Conservation (phyloP, 2,888 invertebrate species). For the Tinea trinotella region DNA sequence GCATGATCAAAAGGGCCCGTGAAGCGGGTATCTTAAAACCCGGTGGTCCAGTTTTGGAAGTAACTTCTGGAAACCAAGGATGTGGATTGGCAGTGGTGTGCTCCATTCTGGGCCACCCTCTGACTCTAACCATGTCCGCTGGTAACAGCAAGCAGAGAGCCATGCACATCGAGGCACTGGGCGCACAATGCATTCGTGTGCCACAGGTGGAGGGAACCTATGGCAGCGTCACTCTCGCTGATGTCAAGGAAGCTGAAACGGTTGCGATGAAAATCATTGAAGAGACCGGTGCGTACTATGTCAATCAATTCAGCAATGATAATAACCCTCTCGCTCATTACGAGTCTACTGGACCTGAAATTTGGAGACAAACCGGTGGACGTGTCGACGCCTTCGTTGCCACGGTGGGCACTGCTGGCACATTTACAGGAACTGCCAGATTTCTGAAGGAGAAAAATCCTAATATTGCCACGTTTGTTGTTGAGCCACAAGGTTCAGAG, state of each 20-base stretch:
- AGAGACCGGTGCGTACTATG: slow-evolving; percentile 49
- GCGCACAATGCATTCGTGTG: slow-evolving; percentile 51
- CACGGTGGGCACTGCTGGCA: slow-evolving; percentile 57
- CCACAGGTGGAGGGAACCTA: slow-evolving; percentile 61
- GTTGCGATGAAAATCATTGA: slow-evolving; percentile 42
- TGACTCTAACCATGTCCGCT: slow-evolving; percentile 56
- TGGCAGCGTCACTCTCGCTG: slow-evolving; percentile 54
- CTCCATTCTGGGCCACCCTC: slow-evolving; percentile 52
- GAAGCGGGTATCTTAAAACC: slow-evolving; percentile 44
- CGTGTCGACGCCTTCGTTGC: slow-evolving; percentile 55
- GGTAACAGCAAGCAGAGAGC: slow-evolving; percentile 61
- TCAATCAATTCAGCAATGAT: slow-evolving; percentile 54
- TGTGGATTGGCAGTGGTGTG: slow-evolving; percentile 61
- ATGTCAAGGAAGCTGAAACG: slow-evolving; percentile 50
- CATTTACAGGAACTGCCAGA: slow-evolving; percentile 49
- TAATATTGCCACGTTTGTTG: slow-evolving; percentile 44
- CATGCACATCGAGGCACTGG: slow-evolving; percentile 61
- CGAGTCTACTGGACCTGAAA: slow-evolving; percentile 57
- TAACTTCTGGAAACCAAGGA: slow-evolving; percentile 62
- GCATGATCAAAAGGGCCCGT: slow-evolving; percentile 48
- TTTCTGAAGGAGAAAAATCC: slow-evolving; percentile 56
- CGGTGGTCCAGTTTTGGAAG: slow-evolving; percentile 48
- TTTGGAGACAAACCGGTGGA: slow-evolving; percentile 60
- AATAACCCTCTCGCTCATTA: slow-evolving; percentile 51
- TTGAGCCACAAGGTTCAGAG: slow-evolving; percentile 56